Percentiles rank a stretch among this genome's conserved stretches.
These are phyloP conservation scores for Hipposideros larvatus DNA, from an alignment of 2,797 vertebrate species.

Conservation along the genomic window DNA sequence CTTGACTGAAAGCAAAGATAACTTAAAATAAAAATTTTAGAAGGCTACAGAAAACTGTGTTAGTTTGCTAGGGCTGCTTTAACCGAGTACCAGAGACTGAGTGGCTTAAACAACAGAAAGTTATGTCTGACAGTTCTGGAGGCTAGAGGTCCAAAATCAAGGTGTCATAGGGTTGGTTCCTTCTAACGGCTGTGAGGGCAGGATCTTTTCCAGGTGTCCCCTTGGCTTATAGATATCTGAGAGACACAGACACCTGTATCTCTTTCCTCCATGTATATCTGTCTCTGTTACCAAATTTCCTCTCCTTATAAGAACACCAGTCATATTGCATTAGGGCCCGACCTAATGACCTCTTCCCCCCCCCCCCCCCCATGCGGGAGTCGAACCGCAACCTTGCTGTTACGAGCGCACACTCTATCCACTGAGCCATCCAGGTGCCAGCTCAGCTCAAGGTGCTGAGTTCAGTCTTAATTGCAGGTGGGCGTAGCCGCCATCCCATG, in stretches of 20 bases:
- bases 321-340: background rate
- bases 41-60: background rate
- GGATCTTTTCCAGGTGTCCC: background rate
- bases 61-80: background rate
- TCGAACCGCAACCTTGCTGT: too few species aligned
- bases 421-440: too few species aligned
- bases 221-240: background rate
- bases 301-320: background rate
- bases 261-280: background rate
- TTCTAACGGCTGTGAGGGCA: background rate
- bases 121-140: background rate
- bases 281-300: background rate
- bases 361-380: too few species aligned
- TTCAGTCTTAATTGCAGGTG: too few species aligned
- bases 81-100: background rate
- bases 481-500: too few species aligned
- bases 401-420: too few species aligned
- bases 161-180: background rate
- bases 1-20: background rate
- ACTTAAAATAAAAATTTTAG: slow-evolving; percentile 1
- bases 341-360: background rate
- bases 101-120: background rate
- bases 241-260: background rate
- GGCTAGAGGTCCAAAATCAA: background rate
- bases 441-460: too few species aligned